Conservation (phyloP, 2,113 vertebrate genomes). For the Echinops telfairi region DNA sequence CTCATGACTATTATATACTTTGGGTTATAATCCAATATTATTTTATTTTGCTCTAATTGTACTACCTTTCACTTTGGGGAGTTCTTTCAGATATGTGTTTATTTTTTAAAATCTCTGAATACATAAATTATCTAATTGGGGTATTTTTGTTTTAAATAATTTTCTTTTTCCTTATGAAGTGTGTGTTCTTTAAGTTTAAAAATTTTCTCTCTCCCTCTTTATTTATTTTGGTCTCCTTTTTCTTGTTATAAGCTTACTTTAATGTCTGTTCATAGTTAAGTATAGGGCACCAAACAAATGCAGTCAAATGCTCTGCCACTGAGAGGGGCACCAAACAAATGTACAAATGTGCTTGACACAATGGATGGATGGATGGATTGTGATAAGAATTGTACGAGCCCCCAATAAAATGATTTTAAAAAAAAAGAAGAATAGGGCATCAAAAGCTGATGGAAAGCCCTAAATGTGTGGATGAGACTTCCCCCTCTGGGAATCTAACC, state of each 20-base stretch:
- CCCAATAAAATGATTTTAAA: too few relatives aligned
- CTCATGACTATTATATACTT: neutral
- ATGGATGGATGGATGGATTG: too few relatives aligned
- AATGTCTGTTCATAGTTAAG: neutral
- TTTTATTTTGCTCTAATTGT: neutral
- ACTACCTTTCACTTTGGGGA: neutral
- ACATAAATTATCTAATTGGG: neutral
- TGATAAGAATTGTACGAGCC: too few relatives aligned
- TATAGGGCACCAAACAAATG: neutral
- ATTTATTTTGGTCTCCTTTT: conserved; percentile 12
- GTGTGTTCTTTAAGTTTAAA: neutral
- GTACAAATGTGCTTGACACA: too few relatives aligned
- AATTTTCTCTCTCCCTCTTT: neutral
- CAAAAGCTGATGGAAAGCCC: neutral
- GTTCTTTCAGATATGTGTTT: neutral
- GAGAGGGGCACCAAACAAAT: too few relatives aligned
- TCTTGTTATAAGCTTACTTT: neutral
- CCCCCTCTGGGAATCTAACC: conserved; percentile 4
- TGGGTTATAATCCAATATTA: neutral
- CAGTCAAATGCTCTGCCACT: too few relatives aligned
- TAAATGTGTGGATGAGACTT: conserved; percentile 28
- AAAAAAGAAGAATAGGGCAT: neutral
- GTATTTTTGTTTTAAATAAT: neutral
- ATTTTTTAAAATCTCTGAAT: neutral
- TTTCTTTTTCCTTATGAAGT: neutral